Evolutionary conservation across 2,797 vertebrate species (phyloP).

Genomic region (Hozukius guyotensis): DNA sequence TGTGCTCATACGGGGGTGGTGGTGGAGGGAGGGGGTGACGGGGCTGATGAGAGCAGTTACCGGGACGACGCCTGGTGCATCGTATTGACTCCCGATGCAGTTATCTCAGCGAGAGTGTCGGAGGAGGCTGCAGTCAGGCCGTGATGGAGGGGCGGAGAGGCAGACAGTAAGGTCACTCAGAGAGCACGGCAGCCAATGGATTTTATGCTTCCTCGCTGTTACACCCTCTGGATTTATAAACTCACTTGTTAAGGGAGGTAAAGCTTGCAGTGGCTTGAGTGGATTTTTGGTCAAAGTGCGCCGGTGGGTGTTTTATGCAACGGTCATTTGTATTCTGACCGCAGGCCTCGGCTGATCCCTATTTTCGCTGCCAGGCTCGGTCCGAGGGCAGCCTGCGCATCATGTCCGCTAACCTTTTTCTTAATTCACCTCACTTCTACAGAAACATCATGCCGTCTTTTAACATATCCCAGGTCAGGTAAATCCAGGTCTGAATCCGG

Average conservation of each 20-base stretch:
- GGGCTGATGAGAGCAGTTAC: slow-evolving; percentile 55
- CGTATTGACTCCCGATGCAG: slow-evolving; percentile 36
- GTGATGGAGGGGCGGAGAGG: slow-evolving; percentile 42
- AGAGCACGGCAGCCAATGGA: slow-evolving; percentile 54
- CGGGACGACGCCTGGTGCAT: slow-evolving; percentile 9
- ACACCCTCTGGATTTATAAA: slow-evolving; percentile 61
- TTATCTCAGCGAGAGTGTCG: slow-evolving; percentile 36
- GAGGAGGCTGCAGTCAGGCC: slow-evolving; percentile 23
- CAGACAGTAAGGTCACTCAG: slow-evolving; percentile 59
- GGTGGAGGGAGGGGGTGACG: background rate
- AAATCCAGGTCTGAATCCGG: slow-evolving; percentile 22
- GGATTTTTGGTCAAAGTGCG: slow-evolving; percentile 59
- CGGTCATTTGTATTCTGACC: slow-evolving; percentile 45
- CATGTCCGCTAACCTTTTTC: slow-evolving; percentile 4
- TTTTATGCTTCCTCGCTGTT: slow-evolving; percentile 62
- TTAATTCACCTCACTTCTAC: slow-evolving; percentile 9
- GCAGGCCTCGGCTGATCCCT: slow-evolving; percentile 19
- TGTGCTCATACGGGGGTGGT: background rate
- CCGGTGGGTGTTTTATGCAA: slow-evolving; percentile 43
- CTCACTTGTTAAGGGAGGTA: slow-evolving; percentile 51
- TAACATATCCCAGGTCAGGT: slow-evolving; percentile 12
- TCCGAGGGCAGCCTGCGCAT: background rate
- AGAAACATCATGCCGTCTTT: background rate
- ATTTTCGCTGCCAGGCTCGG: background rate
- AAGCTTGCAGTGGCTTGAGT: slow-evolving; percentile 39